phyloP scores from a whole-genome alignment of 92 coral and sea anemone genomes.

The Montipora capitata region DNA sequence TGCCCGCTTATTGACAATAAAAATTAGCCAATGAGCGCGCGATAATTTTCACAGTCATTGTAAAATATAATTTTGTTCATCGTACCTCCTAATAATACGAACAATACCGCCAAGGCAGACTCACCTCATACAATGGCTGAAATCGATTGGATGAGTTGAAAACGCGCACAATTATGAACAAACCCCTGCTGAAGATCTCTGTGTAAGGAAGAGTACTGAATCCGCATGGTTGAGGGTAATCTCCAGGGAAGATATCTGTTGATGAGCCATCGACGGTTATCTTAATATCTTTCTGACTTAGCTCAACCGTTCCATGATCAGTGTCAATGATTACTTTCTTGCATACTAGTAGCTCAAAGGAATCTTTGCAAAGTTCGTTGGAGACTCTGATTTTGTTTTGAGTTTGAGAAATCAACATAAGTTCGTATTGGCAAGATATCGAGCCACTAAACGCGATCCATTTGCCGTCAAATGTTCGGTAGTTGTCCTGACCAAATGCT shows the following conservation, averaged over 20 bases:
- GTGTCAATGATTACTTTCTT: conserved; percentile 81
- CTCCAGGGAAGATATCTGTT: conserved; percentile 52
- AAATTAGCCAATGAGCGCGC: no score
- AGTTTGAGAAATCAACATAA: conserved; percentile 68
- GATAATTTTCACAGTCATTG: no score
- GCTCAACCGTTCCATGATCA: conserved; percentile 58
- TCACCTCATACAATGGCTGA: conserved; percentile 74
- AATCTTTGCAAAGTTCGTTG: conserved; percentile 80
- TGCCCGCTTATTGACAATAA: no score
- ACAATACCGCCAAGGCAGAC: neutral
- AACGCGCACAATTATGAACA: conserved; percentile 84
- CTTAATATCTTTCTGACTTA: conserved; percentile 70
- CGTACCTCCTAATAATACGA: no score
- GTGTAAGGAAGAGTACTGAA: conserved; percentile 39
- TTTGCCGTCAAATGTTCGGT: conserved; percentile 87
- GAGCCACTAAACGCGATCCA: conserved; percentile 13
- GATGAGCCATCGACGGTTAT: conserved; percentile 6
- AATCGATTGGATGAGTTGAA: conserved; percentile 58
- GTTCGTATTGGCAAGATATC: conserved; percentile 17
- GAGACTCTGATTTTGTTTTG: conserved; percentile 46
- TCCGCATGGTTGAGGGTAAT: conserved; percentile 83
- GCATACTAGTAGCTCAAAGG: conserved; percentile 92
- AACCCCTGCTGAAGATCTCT: conserved; percentile 81
- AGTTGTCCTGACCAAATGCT: conserved; percentile 92
- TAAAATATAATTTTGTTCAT: no score